phyloP scores from a whole-genome alignment of 2,113 vertebrate species.

The Potamarius usumacintae region DNA sequence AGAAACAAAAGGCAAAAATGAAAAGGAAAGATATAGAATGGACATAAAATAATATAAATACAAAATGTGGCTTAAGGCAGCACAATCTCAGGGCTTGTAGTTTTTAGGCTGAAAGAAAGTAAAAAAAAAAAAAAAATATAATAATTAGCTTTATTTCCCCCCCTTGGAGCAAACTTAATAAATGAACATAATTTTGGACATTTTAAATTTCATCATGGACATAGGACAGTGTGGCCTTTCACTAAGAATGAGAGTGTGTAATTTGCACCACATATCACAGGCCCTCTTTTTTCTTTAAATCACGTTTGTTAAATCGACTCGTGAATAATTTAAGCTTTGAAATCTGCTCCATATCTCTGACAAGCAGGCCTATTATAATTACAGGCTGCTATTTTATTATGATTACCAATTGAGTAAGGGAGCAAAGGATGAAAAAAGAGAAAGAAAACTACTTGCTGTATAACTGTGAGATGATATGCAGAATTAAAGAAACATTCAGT shows the following conservation, averaged over 20 bases:
- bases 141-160: neutral
- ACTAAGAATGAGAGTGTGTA: slow-evolving; percentile 56
- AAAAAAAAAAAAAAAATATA: neutral
- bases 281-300: slow-evolving; percentile 63
- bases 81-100: neutral
- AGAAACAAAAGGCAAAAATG: neutral
- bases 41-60: neutral
- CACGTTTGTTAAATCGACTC: slow-evolving; percentile 65
- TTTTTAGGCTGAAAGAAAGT: neutral
- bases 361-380: slow-evolving; percentile 68
- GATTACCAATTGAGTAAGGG: slow-evolving; percentile 66
- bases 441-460: slow-evolving; percentile 37
- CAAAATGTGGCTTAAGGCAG: neutral
- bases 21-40: neutral
- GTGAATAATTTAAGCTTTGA: slow-evolving; percentile 68
- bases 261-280: slow-evolving; percentile 63
- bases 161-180: slow-evolving; percentile 13
- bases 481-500: slow-evolving; percentile 52
- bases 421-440: slow-evolving; percentile 15
- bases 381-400: slow-evolving; percentile 65
- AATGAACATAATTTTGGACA: slow-evolving; percentile 23
- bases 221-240: slow-evolving; percentile 49
- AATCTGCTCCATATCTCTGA: slow-evolving; percentile 66
- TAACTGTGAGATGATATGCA: slow-evolving; percentile 44
- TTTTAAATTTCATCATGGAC: slow-evolving; percentile 24